Evolutionary conservation across 2,797 vertebrate genomes (phyloP).

Genomic region (Poeciliopsis presidionis): DNA sequence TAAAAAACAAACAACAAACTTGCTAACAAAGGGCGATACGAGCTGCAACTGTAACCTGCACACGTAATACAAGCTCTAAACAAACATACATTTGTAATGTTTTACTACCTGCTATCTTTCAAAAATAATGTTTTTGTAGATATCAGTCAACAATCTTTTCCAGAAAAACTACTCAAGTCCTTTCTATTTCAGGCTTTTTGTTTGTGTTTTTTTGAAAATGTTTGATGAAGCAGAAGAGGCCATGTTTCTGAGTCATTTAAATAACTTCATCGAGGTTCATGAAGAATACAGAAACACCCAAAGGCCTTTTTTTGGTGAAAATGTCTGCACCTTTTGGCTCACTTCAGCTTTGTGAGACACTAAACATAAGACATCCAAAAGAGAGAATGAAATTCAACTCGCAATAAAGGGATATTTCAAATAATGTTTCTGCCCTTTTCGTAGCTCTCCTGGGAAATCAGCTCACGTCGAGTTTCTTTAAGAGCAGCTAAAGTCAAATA

Average conservation of each 20-base stretch:
- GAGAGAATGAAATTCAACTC: background rate
- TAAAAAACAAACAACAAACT: too few relatives aligned
- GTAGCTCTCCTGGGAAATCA: constrained; percentile 27
- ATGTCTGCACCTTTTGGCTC: background rate
- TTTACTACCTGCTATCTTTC: background rate
- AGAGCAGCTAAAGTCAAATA: constrained; percentile 48
- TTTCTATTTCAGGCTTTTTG: too few relatives aligned
- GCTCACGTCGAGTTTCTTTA: constrained; percentile 50
- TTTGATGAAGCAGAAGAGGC: background rate
- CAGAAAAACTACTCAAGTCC: background rate
- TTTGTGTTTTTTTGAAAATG: background rate
- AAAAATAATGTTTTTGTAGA: background rate
- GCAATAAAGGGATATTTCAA: constrained; percentile 4
- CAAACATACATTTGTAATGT: background rate
- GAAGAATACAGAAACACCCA: background rate
- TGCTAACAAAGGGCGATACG: too few relatives aligned
- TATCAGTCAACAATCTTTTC: background rate
- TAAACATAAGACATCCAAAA: background rate
- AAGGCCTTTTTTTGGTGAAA: background rate
- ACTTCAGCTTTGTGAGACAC: background rate
- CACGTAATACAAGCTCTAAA: background rate
- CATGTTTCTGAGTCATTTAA: background rate
- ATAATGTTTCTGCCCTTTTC: constrained; percentile 9
- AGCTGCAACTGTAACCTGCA: background rate
- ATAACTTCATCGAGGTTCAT: background rate